These are phyloP conservation scores for Timandra comae DNA, from an alignment of 2,888 invertebrate species.

Conservation along the genomic window DNA sequence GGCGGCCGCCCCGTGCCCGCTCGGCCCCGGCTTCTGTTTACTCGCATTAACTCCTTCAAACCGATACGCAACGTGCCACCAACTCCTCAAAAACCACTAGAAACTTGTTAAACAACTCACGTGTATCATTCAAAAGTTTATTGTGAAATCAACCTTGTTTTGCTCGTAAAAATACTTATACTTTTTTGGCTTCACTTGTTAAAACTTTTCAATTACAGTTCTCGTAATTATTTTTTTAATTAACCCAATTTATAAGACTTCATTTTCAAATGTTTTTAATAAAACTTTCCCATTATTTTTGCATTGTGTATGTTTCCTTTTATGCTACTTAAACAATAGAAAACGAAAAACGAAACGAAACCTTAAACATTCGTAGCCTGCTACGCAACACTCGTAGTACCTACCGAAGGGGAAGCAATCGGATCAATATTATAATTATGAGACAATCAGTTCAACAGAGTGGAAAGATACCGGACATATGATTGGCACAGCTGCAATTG, in stretches of 20 bases:
- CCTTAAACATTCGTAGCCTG: too few relatives aligned
- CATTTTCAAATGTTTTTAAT: too few relatives aligned
- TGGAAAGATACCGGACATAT: slow-evolving; percentile 35
- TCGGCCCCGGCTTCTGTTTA: slow-evolving; percentile 46
- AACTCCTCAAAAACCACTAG: slow-evolving; percentile 49
- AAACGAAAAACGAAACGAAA: too few relatives aligned
- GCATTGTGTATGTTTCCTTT: too few relatives aligned
- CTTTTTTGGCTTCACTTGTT: slow-evolving; percentile 33
- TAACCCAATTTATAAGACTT: too few relatives aligned
- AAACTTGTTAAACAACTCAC: slow-evolving; percentile 54
- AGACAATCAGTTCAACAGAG: slow-evolving; percentile 40
- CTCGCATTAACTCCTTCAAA: slow-evolving; percentile 44
- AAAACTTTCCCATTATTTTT: too few relatives aligned
- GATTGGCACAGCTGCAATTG: slow-evolving; percentile 30
- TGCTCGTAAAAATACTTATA: slow-evolving; percentile 27
- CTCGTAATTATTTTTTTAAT: too few relatives aligned
- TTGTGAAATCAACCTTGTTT: slow-evolving; percentile 31
- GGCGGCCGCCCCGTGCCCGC: slow-evolving; percentile 15
- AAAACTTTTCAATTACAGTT: slow-evolving; percentile 25
- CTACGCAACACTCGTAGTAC: too few relatives aligned
- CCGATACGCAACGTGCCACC: slow-evolving; percentile 48
- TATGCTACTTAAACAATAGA: too few relatives aligned
- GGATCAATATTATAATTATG: slow-evolving; percentile 33
- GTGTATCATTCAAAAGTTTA: slow-evolving; percentile 46
- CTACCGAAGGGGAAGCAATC: slow-evolving; percentile 8